These are phyloP conservation scores for Stegastes partitus DNA, from an alignment of 2,113 vertebrate genomes.

Conservation along the genomic window DNA sequence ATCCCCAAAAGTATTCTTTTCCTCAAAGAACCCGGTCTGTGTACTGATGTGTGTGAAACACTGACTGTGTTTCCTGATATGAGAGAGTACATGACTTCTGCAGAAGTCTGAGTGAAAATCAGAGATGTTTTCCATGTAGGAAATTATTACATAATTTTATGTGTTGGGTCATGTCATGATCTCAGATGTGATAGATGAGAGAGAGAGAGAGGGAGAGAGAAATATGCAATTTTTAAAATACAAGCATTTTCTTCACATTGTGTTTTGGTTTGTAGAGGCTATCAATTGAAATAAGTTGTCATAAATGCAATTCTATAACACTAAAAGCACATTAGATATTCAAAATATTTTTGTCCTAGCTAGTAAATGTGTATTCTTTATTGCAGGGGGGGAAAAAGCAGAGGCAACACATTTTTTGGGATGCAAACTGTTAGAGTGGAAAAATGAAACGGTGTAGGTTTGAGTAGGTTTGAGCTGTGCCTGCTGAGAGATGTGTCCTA, in stretches of 20 bases:
- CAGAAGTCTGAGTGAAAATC: conserved; percentile 2
- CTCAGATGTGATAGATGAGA: conserved; percentile 14
- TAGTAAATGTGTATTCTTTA: not conserved
- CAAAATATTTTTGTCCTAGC: not conserved
- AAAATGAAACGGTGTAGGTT: not conserved
- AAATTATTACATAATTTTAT: not conserved
- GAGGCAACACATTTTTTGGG: not conserved
- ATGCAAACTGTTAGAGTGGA: not conserved
- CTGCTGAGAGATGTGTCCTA: not conserved
- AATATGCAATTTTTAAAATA: conserved; percentile 47
- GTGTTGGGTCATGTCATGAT: not conserved
- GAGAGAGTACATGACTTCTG: not conserved
- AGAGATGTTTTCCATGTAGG: not conserved
- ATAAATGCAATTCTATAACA: not conserved
- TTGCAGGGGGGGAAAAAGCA: not conserved
- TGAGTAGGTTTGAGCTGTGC: not conserved
- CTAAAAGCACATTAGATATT: conserved; percentile 38
- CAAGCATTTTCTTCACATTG: not conserved
- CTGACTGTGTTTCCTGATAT: not conserved
- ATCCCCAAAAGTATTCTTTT: not conserved
- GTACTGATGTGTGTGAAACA: not conserved
- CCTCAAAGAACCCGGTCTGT: not conserved
- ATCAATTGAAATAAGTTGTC: not conserved
- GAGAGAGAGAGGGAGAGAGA: conserved; percentile 20
- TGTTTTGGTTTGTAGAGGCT: not conserved